These are phyloP conservation scores for Pedionomus torquatus DNA, from an alignment of 2,113 vertebrate species.

Conservation along the genomic window DNA sequence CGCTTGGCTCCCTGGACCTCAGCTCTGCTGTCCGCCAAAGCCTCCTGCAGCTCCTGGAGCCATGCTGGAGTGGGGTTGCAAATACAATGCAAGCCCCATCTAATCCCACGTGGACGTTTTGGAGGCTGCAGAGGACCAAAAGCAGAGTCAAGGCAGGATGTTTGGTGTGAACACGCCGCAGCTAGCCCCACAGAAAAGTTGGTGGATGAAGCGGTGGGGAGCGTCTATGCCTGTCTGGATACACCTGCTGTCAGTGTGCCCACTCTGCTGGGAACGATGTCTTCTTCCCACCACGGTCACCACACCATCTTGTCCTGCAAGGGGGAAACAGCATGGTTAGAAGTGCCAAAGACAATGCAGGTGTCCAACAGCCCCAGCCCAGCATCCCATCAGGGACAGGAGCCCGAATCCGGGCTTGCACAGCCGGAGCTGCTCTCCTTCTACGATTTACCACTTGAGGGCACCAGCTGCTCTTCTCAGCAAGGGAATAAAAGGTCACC, in stretches of 20 bases:
- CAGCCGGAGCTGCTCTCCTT: not conserved
- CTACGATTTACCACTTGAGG: constrained; percentile 58
- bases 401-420: not conserved
- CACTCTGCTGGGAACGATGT: not conserved
- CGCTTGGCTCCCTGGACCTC: not conserved
- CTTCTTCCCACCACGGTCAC: not conserved
- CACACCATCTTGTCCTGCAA: constrained; percentile 40
- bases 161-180: not conserved
- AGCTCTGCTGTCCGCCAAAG: fast-evolving
- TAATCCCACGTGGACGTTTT: not conserved
- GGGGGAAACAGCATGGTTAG: not conserved
- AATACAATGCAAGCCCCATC: not conserved
- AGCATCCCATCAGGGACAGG: not conserved
- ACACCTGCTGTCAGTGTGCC: not conserved
- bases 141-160: not conserved
- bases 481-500: constrained; percentile 59
- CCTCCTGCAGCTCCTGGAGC: not conserved
- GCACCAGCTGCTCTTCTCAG: constrained; percentile 57
- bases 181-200: not conserved
- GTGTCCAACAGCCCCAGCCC: not conserved
- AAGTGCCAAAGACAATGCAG: not conserved
- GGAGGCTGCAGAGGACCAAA: not conserved
- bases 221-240: not conserved
- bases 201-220: not conserved
- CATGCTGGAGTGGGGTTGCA: not conserved